Base-by-base conservation (phyloP, 1,140 invertebrate species). In the Zaprionus capensis region DNA sequence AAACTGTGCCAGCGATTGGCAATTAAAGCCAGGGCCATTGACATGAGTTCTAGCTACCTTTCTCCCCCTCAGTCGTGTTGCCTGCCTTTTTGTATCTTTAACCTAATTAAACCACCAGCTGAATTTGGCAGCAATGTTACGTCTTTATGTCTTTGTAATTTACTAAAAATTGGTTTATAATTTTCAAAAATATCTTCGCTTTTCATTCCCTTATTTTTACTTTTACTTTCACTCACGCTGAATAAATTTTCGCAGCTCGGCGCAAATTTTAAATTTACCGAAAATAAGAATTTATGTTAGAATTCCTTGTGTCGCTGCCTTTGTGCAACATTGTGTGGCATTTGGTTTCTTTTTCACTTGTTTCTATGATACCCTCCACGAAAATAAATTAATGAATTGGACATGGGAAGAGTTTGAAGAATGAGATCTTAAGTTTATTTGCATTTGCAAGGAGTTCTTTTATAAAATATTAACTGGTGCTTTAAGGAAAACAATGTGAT, bases 101-200 rank as follows among this genome's bases (percentile, higher is more conserved):
- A 87, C 83, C 87, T 84, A 91, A 91, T 91, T 91, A 91, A 88
- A 80, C 70, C 83, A 67, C 61, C 62, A 28, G 36, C 58, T 56
- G 24, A 56, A 57, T 41, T 24, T 51, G 67, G 61, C 79, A 59
- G 70, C 61, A 38, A 62, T 41, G 5, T n/a, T 46, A 2, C 5
- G 26, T 34, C 28, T 24, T 66, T 38, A 55, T 55, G 46, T 70
- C 73, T 78, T 74, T 77, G 57, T 84, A 87, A 87, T 84, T 73
- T 76, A 71, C 65, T 76, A 79, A 84, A 87, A 88, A 88, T 88
- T 87, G 74, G 73, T 83, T 87, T 76, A 84, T 88, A 87, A 87
- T 84, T 88, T 84, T 68, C 24, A 31, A 69, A 80, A 88, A 83
- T 80, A 76, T 75, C 87, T 77, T 64, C 58, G 58, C 58, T 49